Evolutionary conservation across 2,113 vertebrate species (phyloP), one percentile per base, ranked within the genome.

Genomic region (Mormoops blainvillei): DNA sequence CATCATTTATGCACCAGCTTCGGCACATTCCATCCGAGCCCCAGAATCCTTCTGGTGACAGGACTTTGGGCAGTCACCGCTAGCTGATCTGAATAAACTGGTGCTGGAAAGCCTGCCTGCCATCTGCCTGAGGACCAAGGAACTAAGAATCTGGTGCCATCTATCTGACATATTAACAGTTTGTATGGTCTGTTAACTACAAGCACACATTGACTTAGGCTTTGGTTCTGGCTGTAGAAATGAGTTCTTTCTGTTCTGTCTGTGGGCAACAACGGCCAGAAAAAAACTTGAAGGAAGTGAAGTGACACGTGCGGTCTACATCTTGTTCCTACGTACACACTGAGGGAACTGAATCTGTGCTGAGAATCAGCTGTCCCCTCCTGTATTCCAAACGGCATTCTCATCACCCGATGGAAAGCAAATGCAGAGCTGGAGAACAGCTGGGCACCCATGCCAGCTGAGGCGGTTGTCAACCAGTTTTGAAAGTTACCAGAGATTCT

Each of bases 401-500:
- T 84, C 20, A 28, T 67, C 76, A 33, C 8, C 36, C 70, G 14
- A 36, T 26, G 20, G 36, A 65, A 56, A 80, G 58, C 52, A 76
- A 38, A 61, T 61, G 22, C 16, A 18, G 22, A 45, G 20, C 3
- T 31, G 24, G 63, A 24, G 45, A 73, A n/a, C 36, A 38, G 45
- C 67, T 43, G 73, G 45, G 22, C 12, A 16, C 2, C 54, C 26
- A 26, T 15, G 48, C 22, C 61, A 18, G 5, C 16, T 38, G 26
- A 52, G 36, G 24, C n/a, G 9, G 56, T 48, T 63, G 56, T 43
- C 45, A 83, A 2, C 20, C 11, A 33, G 19, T 48, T 38, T 78
- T 31, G 26, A 67, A 67, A 89, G 87, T 33, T 41, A 45, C 58
- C 70, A 56, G 91, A 36, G 80, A 84, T 33, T 67, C 36, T 54